Conservation (phyloP, 2,113 vertebrate genomes). For the Rhabdornis inornatus region DNA sequence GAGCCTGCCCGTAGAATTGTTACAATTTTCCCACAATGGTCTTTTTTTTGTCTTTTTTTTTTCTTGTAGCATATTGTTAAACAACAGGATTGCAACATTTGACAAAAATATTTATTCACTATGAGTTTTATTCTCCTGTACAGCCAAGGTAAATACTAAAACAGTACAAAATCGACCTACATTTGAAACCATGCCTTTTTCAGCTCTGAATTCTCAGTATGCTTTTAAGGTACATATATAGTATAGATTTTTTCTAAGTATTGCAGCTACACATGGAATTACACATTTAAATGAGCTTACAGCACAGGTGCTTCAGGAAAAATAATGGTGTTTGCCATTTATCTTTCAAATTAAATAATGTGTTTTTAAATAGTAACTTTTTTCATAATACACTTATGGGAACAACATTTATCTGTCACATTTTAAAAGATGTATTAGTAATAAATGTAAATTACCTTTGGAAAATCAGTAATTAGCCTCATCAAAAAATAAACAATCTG, state of each 20-base stretch:
- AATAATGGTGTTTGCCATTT: slow-evolving; percentile 86
- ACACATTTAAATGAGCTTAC: slow-evolving; percentile 83
- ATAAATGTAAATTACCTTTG: slow-evolving; percentile 87
- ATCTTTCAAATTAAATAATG: slow-evolving; percentile 87
- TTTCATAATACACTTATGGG: slow-evolving; percentile 85
- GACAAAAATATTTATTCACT: slow-evolving; percentile 48
- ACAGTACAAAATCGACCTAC: slow-evolving; percentile 47
- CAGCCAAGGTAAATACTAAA: slow-evolving; percentile 55
- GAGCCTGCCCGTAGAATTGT: slow-evolving; percentile 1
- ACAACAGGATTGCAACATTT: slow-evolving; percentile 24
- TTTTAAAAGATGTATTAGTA: slow-evolving; percentile 86
- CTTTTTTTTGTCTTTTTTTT: not conserved
- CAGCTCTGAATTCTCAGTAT: slow-evolving; percentile 65
- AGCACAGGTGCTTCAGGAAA: slow-evolving; percentile 80
- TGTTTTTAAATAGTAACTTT: slow-evolving; percentile 88
- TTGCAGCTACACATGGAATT: slow-evolving; percentile 75
- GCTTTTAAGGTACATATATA: slow-evolving; percentile 74
- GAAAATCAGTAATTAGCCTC: slow-evolving; percentile 87
- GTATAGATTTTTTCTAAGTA: slow-evolving; percentile 68
- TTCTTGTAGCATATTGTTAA: slow-evolving; percentile 36
- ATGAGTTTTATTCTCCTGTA: slow-evolving; percentile 43
- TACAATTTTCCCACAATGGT: slow-evolving; percentile 7
- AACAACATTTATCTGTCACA: slow-evolving; percentile 87
- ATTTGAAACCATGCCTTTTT: slow-evolving; percentile 58
- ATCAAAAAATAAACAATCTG: slow-evolving; percentile 88